Base-by-base conservation (phyloP, 2,113 vertebrate species). In the Ageneiosus marmoratus region DNA sequence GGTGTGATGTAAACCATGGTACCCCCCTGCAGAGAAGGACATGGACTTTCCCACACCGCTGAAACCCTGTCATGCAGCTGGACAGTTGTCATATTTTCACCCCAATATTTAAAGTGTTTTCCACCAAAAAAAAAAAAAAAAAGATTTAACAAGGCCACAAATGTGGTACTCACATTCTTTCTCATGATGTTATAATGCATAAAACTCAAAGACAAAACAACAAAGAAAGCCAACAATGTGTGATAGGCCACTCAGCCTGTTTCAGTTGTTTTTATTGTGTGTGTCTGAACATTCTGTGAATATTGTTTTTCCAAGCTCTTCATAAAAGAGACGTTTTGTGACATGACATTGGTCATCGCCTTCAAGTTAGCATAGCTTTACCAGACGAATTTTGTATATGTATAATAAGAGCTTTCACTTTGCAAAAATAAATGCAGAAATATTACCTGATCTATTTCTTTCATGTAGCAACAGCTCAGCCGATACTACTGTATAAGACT, bases 41-140 rank as follows among this genome's bases (percentile, higher is more conserved):
- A 84, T 70, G 41, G 72, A 90, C 84, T 92, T 93, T 94, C 92
- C 93, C 92, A 92, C 91, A 90, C 80, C 89, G 77, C 51, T 70
- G 86, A 86, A 83, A 79, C n/a, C 29, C 58, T 83, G 67, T 65
- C 79, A n/a, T 53, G 60, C 79, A 46, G 27, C 83, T 83, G 84
- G 74, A 85, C 70, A 69, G 77, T 83, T 65, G 79, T 82, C 83
- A 79, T 81, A 87, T 85, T 85, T 87, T 87, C 81, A 63, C 77
- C 20, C 63, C 4, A 67, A 48, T 46, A n/a, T 29, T 50, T 70
- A 1, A 55, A 48, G 65, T 51, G 75, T 56, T 80, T 83, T 56
- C 55, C 51, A 50, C 69, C 2, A 4, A 77, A 10, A 77, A 80
- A 83, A 34, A 32, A 20, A 4, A 77, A 10, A 77, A 80, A 83